A percentile compares a stretch with the other conserved stretches of the same genome.
Evolutionary conservation across 2,888 invertebrate genomes (phyloP).

Genomic region (Lochmaea capreae): DNA sequence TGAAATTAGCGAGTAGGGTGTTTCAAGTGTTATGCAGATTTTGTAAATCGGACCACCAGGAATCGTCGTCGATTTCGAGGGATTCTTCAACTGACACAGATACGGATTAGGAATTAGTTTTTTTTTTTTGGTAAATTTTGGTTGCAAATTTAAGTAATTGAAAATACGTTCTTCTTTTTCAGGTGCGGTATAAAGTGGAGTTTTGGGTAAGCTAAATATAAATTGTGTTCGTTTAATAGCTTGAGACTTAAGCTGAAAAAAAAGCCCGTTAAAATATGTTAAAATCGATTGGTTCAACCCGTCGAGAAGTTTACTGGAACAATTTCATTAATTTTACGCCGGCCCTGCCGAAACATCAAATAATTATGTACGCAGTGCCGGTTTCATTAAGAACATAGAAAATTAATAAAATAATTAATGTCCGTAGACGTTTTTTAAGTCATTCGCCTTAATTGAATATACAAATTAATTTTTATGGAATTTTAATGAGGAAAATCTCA

Average conservation of each 20-base stretch:
- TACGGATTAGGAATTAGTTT: not conserved
- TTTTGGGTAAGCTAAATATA: too few species aligned
- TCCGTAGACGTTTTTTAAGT: slow-evolving; percentile 36
- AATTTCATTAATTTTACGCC: slow-evolving; percentile 5
- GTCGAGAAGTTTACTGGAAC: not conserved
- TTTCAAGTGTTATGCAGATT: not conserved
- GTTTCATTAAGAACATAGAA: slow-evolving; percentile 37
- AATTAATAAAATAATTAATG: slow-evolving; percentile 41
- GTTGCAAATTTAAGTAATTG: too few species aligned
- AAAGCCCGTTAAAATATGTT: not conserved
- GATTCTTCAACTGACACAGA: not conserved
- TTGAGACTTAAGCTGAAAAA: too few species aligned
- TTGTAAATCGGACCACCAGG: not conserved
- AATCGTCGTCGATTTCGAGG: not conserved
- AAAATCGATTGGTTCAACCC: not conserved
- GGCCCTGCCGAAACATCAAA: slow-evolving; percentile 30
- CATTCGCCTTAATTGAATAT: slow-evolving; percentile 33
- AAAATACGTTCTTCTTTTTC: too few species aligned
- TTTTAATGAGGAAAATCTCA: slow-evolving; percentile 36
- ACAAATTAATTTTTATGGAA: slow-evolving; percentile 38
- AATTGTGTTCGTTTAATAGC: too few species aligned
- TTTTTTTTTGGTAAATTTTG: too few species aligned
- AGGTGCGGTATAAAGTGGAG: too few species aligned
- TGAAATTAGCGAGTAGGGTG: not conserved
- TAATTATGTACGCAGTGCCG: slow-evolving; percentile 32